phyloP scores from a whole-genome alignment of 2,797 vertebrate species.

The Molossus molossus region DNA sequence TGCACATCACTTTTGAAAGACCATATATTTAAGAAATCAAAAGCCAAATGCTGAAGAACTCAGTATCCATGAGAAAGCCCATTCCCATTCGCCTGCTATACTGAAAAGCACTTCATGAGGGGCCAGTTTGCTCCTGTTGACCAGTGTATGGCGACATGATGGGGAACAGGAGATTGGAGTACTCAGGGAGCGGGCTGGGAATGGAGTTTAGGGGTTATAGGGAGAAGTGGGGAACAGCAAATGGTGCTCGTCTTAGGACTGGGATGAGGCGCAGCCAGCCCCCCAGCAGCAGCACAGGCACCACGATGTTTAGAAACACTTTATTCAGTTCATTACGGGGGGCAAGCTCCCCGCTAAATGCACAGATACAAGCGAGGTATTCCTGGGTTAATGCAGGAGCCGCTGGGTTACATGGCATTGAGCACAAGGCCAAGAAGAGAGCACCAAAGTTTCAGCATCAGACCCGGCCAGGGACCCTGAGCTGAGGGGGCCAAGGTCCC shows the following conservation, averaged over 20 bases:
- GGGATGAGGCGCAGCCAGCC: rapidly evolving
- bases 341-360: constrained; percentile 64
- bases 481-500: background rate
- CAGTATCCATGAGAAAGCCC: background rate
- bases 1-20: background rate
- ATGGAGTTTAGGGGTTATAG: background rate
- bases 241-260: background rate
- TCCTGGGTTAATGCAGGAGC: constrained; percentile 59
- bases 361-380: constrained; percentile 68
- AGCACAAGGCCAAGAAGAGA: constrained; percentile 17
- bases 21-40: background rate
- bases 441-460: constrained; percentile 58
- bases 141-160: background rate
- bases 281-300: background rate
- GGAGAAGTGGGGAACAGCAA: background rate
- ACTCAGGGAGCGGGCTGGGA: background rate
- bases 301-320: constrained; percentile 63
- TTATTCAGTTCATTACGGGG: constrained; percentile 76
- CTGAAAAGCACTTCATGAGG: background rate
- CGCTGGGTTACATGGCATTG: background rate
- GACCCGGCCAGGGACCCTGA: background rate
- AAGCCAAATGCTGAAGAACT: background rate
- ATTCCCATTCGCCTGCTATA: background rate
- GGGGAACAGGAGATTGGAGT: no score
- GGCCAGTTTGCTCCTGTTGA: background rate